Percentiles rank a stretch among this genome's conserved stretches.
phyloP scores from a whole-genome alignment of 2,113 vertebrate species.

The Pandion haliaetus region DNA sequence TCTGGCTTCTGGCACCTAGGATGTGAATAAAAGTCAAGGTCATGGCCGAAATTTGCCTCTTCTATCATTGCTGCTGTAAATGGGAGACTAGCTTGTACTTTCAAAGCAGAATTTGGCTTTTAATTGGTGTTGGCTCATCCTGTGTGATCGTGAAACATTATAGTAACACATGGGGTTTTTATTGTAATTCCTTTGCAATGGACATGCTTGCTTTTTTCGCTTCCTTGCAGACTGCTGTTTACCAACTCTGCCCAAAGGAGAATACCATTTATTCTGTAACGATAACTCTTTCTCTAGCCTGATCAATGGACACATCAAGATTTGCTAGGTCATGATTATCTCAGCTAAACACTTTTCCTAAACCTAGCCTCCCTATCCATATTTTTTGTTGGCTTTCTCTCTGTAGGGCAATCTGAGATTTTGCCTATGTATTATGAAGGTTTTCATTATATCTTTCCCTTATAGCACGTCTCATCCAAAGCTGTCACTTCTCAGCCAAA shows the following conservation, averaged over 20 bases:
- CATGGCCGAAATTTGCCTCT: not conserved
- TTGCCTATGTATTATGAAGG: not conserved
- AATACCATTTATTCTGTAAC: not conserved
- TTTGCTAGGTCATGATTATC: not conserved
- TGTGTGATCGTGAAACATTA: not conserved
- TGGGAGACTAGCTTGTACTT: not conserved
- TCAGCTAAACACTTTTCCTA: not conserved
- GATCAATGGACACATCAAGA: not conserved
- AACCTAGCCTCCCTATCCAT: not conserved
- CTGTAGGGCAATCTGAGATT: not conserved
- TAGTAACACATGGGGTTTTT: not conserved
- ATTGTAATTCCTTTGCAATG: not conserved
- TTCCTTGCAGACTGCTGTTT: not conserved
- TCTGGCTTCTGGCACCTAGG: not conserved
- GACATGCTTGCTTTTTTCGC: not conserved
- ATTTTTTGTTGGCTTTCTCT: not conserved
- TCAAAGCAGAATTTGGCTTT: not conserved
- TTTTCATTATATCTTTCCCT: not conserved
- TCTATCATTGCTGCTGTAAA: not conserved
- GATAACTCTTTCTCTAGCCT: not conserved
- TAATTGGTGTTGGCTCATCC: not conserved
- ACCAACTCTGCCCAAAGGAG: not conserved
- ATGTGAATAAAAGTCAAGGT: not conserved
- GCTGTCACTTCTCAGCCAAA: not conserved
- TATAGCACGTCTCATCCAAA: not conserved